phyloP scores from a whole-genome alignment of 2,797 vertebrate genomes.

The Notolepis coatsorum region DNA sequence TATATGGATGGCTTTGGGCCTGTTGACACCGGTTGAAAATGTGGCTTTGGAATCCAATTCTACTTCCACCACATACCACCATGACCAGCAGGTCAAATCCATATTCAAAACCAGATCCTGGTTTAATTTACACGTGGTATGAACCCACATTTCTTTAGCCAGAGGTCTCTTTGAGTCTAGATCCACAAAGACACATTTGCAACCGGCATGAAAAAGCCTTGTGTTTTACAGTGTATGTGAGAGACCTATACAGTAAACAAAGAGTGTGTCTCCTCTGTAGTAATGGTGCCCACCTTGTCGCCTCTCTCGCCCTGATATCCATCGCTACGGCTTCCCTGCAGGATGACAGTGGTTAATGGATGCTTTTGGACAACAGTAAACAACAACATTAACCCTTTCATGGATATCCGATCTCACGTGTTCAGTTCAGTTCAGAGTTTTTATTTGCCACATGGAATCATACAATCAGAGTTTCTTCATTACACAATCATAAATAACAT shows the following conservation, averaged over 20 bases:
- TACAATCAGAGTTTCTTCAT: too few species aligned
- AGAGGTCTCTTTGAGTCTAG: too few species aligned
- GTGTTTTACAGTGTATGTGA: background rate
- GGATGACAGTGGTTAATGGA: conserved; percentile 57
- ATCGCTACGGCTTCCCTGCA: conserved; percentile 89
- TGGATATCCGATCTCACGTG: too few species aligned
- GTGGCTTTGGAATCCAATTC: background rate
- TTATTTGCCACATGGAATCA: too few species aligned
- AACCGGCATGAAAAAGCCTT: background rate
- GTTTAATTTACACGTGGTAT: too few species aligned
- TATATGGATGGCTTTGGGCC: background rate
- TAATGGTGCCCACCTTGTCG: conserved; percentile 86
- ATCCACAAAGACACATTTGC: background rate
- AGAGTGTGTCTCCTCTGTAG: background rate
- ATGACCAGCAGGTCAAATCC: too few species aligned
- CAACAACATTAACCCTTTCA: background rate
- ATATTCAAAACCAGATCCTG: too few species aligned
- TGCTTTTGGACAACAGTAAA: background rate
- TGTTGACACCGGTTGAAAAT: background rate
- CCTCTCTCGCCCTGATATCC: conserved; percentile 92
- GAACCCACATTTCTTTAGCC: too few species aligned
- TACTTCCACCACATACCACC: too few species aligned
- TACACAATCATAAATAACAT: too few species aligned
- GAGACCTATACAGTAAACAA: background rate
- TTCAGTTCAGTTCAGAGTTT: too few species aligned